Base-by-base conservation (phyloP, 1,140 invertebrate genomes). In the Lamellibrachia luymesi region DNA sequence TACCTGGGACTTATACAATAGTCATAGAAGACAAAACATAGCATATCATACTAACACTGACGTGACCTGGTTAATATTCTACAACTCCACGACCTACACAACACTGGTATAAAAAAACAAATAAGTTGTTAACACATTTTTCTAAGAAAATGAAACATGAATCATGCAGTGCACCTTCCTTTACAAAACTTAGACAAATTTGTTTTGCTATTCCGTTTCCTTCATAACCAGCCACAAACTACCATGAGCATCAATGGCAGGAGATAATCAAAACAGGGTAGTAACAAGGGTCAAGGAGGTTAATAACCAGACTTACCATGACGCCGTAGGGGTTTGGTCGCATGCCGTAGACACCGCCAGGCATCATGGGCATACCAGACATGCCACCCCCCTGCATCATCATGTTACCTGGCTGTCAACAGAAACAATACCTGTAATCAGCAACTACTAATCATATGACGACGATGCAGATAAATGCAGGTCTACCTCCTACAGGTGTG, bases 281-380 rank as follows among this genome's bases (percentile, higher is more conserved):
- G 13, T 22, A 91, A 91, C 38, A 91, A 91, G 38, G 25, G 90
- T 25, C 38, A 91, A 91, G 38, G 25, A n/a, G 22, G 7, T 91
- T 13, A 50, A 91, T 50, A 22, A 4, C 90, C 22, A 4, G 38
- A 91, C 49, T 91, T 91, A 91, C 90, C 90, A 91, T 91, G 90
- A 91, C 90, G 8, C 90, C 90, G 50, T 91, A 91, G 50, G 90
- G 90, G 64, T 80, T 80, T n/a, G 90, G 49, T 10, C 90, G 90
- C 90, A 91, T 91, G 90, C 90, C 90, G 50, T 91, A 91, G 90
- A 91, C 49, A 91, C 90, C 90, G 8, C 90, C 50, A 91, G 90
- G 90, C 50, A 91, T 51, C 90, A 91, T 91, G 4, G 90, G 90
- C 50, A 91, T 49, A 1, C 90, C 90, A 91, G 90, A 91, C 90